These are phyloP conservation scores for Harpalus rubripes DNA, from an alignment of 2,888 invertebrate species.

Conservation along the genomic window DNA sequence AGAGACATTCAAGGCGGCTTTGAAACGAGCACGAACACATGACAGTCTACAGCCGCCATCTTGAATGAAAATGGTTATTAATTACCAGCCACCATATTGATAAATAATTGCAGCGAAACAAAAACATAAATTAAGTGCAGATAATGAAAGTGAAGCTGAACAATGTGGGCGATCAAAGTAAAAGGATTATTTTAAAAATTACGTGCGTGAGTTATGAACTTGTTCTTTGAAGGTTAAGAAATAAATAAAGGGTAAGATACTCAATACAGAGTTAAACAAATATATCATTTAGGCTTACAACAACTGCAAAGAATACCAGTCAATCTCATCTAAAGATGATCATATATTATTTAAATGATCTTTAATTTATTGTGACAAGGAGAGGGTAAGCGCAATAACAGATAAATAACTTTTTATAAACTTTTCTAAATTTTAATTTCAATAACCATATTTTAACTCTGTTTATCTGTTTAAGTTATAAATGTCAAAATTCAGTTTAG, in stretches of 20 bases:
- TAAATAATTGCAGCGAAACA: constrained; percentile 33
- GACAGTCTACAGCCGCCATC: constrained; percentile 1
- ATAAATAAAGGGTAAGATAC: neutral
- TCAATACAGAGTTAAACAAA: neutral
- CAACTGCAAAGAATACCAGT: too few relatives aligned
- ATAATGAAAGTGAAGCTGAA: constrained; percentile 28
- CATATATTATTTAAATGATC: too few relatives aligned
- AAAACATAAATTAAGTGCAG: constrained; percentile 6
- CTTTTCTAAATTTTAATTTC: too few relatives aligned
- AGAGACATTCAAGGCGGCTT: constrained; percentile 39
- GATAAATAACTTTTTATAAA: too few relatives aligned
- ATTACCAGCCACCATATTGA: constrained; percentile 35
- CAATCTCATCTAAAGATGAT: too few relatives aligned
- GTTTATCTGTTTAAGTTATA: too few relatives aligned
- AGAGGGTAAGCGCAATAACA: too few relatives aligned
- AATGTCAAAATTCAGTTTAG: too few relatives aligned
- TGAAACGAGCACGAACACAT: constrained; percentile 26
- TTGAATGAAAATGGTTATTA: constrained; percentile 26
- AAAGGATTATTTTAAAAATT: neutral
- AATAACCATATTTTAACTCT: too few relatives aligned
- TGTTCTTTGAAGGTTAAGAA: constrained; percentile 13
- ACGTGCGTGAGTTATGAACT: constrained; percentile 11
- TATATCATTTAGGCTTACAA: neutral
- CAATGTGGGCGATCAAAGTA: constrained; percentile 27
- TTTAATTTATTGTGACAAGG: too few relatives aligned